Evolutionary conservation across 1,140 invertebrate genomes (phyloP).

Genomic region (Homarus americanus): DNA sequence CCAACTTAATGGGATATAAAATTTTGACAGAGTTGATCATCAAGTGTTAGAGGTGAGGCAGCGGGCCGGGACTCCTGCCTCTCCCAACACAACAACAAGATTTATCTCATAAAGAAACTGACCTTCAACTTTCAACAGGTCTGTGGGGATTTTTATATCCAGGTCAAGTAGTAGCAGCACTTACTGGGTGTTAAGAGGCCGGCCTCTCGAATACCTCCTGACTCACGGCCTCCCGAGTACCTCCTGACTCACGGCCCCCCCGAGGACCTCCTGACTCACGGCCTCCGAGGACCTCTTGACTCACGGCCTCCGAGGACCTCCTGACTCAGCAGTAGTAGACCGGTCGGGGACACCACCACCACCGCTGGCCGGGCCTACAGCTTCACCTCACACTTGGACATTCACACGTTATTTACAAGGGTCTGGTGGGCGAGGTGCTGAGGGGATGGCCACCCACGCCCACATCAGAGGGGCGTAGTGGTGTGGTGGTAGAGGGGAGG

Average conservation of each 20-base stretch:
- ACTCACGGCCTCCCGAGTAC: background rate
- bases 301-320: no score
- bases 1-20: no score
- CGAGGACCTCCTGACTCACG: no score
- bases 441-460: slow-evolving; percentile 42
- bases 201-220: no score
- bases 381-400: slow-evolving; percentile 20
- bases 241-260: no score
- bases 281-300: no score
- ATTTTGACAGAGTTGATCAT: no score
- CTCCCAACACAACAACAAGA: background rate
- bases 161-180: background rate
- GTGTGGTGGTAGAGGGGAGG: slow-evolving; percentile 68
- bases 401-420: slow-evolving; percentile 54
- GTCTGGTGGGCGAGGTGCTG: slow-evolving; percentile 36
- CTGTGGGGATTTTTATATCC: background rate
- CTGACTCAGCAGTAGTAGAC: no score
- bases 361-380: slow-evolving; percentile 1
- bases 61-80: no score
- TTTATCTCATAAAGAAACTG: background rate
- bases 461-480: slow-evolving; percentile 67
- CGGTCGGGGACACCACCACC: no score
- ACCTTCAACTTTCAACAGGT: background rate
- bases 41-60: no score
- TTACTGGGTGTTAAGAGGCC: background rate